A percentile compares a stretch with the other conserved stretches of the same genome.
Conservation (phyloP, 2,113 vertebrate genomes). For the Myxocyprinus asiaticus region DNA sequence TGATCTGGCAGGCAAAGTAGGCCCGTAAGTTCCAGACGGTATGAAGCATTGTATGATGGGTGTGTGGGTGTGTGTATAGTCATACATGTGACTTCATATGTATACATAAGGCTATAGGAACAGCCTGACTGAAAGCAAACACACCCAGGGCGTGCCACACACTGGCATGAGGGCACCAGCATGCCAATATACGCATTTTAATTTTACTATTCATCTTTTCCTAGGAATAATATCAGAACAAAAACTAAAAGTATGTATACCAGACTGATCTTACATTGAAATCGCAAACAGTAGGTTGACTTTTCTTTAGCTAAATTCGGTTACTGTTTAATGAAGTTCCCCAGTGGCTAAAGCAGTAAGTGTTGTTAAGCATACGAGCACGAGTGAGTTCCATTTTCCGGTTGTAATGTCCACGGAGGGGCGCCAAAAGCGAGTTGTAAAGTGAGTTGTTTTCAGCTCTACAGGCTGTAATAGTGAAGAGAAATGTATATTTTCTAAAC, state of each 20-base stretch:
- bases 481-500: too few relatives aligned
- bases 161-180: not conserved
- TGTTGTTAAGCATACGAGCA: too few relatives aligned
- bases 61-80: not conserved
- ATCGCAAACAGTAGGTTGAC: too few relatives aligned
- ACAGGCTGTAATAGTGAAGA: too few relatives aligned
- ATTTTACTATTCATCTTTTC: not conserved
- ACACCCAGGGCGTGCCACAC: not conserved
- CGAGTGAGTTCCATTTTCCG: too few relatives aligned
- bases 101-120: not conserved
- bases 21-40: slow-evolving; percentile 52
- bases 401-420: too few relatives aligned
- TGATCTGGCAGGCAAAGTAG: slow-evolving; percentile 57
- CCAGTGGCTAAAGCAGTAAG: too few relatives aligned
- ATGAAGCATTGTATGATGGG: not conserved
- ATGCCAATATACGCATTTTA: not conserved
- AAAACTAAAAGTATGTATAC: not conserved
- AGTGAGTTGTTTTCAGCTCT: too few relatives aligned
- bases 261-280: too few relatives aligned
- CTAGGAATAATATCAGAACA: not conserved
- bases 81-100: not conserved
- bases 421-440: too few relatives aligned
- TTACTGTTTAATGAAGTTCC: too few relatives aligned
- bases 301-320: too few relatives aligned
- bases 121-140: slow-evolving; percentile 18